Percentiles rank a stretch among this genome's conserved stretches.
Evolutionary conservation across 2,888 invertebrate genomes (phyloP).

Genomic region (Xestia c-nigrum): DNA sequence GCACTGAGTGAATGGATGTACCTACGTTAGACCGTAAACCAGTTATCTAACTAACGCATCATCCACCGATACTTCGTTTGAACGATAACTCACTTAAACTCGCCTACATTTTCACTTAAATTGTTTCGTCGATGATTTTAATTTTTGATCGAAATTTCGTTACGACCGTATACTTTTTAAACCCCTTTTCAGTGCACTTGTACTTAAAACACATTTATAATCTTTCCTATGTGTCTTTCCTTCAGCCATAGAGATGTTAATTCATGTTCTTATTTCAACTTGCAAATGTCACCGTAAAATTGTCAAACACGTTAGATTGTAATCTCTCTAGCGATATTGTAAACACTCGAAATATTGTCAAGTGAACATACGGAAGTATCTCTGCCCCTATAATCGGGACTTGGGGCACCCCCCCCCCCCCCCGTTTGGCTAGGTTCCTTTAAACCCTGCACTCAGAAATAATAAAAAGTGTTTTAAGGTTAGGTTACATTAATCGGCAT

Average conservation of each 20-base stretch:
- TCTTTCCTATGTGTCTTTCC: neutral
- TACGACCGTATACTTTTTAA: neutral
- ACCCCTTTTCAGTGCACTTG: neutral
- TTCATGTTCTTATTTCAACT: neutral
- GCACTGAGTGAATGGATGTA: neutral
- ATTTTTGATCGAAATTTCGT: conserved; percentile 10
- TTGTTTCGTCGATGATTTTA: conserved; percentile 2
- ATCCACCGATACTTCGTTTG: conserved; percentile 12
- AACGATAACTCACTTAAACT: conserved; percentile 26
- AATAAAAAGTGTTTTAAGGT: too few species aligned
- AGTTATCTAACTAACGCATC: conserved; percentile 20
- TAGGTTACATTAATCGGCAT: too few species aligned
- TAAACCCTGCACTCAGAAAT: too few species aligned
- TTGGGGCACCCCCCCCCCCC: too few species aligned
- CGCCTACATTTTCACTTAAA: conserved; percentile 11
- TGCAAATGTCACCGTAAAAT: too few species aligned
- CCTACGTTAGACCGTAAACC: conserved; percentile 1
- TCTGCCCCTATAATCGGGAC: too few species aligned
- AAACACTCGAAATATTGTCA: too few species aligned
- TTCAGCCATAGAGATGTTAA: neutral
- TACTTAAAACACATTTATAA: neutral
- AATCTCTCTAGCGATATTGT: too few species aligned
- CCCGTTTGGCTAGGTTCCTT: too few species aligned
- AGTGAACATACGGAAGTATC: too few species aligned
- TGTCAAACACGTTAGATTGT: too few species aligned